phyloP scores from a whole-genome alignment of 2,797 vertebrate genomes.

The Ictinia mississippiensis region DNA sequence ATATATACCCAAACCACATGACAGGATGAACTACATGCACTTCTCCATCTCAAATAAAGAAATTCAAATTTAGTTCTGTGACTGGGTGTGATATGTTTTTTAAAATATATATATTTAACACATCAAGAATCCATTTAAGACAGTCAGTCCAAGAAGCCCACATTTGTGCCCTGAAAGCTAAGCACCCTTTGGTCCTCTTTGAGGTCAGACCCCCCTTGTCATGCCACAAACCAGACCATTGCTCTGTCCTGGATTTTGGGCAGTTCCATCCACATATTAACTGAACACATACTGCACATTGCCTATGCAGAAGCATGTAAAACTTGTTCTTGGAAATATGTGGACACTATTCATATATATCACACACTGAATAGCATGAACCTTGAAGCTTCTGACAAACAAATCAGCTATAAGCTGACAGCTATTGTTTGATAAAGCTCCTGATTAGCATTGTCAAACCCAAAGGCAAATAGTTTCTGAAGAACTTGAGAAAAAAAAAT shows the following conservation, averaged over 20 bases:
- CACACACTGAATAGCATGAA: background rate
- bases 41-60: background rate
- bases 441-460: background rate
- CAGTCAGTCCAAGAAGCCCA: background rate
- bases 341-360: background rate
- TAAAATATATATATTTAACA: background rate
- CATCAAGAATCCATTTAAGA: background rate
- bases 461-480: conserved; percentile 1
- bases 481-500: background rate
- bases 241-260: background rate
- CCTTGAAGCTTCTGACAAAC: background rate
- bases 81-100: background rate
- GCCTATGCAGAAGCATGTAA: background rate
- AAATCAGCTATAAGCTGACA: background rate
- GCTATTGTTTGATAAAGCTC: background rate
- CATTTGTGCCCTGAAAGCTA: background rate
- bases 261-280: background rate
- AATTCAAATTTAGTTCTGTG: background rate
- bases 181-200: background rate
- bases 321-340: background rate
- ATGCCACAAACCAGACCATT: background rate
- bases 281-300: background rate
- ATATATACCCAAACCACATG: background rate
- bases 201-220: background rate
- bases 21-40: background rate